phyloP scores from a whole-genome alignment of 2,113 vertebrate genomes.

The Aegithalos caudatus region DNA sequence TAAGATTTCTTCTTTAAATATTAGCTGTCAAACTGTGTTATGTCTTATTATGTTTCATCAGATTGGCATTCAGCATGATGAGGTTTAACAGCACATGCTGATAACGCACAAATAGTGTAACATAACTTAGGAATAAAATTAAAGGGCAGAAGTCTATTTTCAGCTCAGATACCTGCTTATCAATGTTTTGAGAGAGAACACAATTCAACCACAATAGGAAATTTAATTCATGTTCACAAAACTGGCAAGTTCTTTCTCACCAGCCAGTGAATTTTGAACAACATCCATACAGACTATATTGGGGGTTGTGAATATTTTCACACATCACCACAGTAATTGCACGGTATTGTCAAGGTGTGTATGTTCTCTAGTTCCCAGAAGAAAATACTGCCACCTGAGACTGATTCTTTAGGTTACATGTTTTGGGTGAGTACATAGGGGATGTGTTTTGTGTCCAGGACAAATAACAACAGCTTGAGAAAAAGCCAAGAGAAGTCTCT shows the following conservation, averaged over 20 bases:
- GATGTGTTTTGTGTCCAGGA: background rate
- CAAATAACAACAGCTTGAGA: slow-evolving; percentile 28
- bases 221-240: slow-evolving; percentile 13
- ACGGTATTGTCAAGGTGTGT: background rate
- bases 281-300: background rate
- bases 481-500: slow-evolving; percentile 2
- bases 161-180: slow-evolving; percentile 5
- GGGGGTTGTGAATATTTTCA: background rate
- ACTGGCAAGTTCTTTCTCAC: background rate
- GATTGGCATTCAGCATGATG: slow-evolving; percentile 42
- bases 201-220: slow-evolving; percentile 19
- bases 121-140: slow-evolving; percentile 44
- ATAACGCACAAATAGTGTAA: background rate
- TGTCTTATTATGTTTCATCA: slow-evolving; percentile 36
- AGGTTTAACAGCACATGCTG: slow-evolving; percentile 39
- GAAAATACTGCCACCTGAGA: slow-evolving; percentile 27
- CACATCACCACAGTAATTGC: background rate
- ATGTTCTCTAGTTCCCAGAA: background rate
- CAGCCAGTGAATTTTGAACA: background rate
- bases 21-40: slow-evolving; percentile 40
- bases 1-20: slow-evolving; percentile 57
- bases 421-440: slow-evolving; percentile 39
- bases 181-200: slow-evolving; percentile 1
- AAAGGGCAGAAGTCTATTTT: slow-evolving; percentile 12
- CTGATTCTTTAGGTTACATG: slow-evolving; percentile 19